Conservation (phyloP, 2,797 vertebrate genomes). For the Pelobates cultripes region DNA sequence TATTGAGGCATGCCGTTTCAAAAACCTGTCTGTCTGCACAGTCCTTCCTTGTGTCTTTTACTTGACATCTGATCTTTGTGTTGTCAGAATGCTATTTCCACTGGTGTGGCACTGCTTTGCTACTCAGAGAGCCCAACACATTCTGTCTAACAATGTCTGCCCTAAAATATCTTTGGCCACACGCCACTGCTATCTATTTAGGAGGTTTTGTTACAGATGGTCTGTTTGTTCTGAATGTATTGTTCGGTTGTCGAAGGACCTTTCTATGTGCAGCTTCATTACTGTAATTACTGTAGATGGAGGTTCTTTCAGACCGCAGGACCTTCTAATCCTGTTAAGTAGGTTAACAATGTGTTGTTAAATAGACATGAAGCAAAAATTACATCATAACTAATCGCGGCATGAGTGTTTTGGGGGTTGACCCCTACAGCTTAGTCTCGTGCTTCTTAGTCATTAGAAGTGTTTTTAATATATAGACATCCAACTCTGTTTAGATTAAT, state of each 20-base stretch:
- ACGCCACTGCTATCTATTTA: constrained; percentile 70
- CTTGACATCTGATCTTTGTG: constrained; percentile 4
- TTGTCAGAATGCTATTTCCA: constrained; percentile 30
- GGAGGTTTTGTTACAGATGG: constrained; percentile 74
- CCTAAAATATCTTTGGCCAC: constrained; percentile 75
- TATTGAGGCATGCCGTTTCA: constrained; percentile 9
- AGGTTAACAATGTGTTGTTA: too few relatives aligned
- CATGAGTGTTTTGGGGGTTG: too few relatives aligned
- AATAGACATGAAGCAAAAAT: too few relatives aligned
- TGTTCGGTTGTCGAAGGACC: constrained; percentile 42
- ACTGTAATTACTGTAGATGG: too few relatives aligned
- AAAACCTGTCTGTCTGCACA: constrained; percentile 4
- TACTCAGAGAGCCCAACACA: constrained; percentile 36
- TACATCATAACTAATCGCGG: too few relatives aligned
- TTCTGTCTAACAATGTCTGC: constrained; percentile 65
- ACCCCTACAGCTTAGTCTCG: too few relatives aligned
- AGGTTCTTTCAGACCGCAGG: too few relatives aligned
- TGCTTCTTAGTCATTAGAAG: too few relatives aligned
- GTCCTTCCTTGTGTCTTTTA: constrained; percentile 23
- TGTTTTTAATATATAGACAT: too few relatives aligned
- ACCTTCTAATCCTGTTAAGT: too few relatives aligned
- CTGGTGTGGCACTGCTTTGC: constrained; percentile 22
- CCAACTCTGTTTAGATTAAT: too few relatives aligned
- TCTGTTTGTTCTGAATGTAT: constrained; percentile 71
- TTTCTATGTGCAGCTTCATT: background rate